Percentiles rank a stretch among this genome's conserved stretches.
phyloP scores from a whole-genome alignment of 2,888 invertebrate species.

The Hydroisotoma schaefferi region DNA sequence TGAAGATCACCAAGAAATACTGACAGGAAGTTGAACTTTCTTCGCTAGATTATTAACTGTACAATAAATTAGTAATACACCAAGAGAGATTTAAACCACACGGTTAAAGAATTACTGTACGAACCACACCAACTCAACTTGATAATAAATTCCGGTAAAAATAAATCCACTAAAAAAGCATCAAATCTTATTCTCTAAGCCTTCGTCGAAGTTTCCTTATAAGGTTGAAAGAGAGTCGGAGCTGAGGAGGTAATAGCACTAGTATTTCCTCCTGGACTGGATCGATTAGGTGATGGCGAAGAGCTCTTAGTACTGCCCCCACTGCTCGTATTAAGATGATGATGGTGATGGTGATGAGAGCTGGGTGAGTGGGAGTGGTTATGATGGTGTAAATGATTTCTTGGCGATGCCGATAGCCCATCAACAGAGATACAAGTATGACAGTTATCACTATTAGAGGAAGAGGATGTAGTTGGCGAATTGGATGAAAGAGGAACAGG shows the following conservation, averaged over 20 bases:
- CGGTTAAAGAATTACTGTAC: background rate
- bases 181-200: no score
- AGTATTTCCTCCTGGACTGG: slow-evolving; percentile 41
- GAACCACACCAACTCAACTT: no score
- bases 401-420: slow-evolving; percentile 24
- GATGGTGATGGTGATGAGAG: slow-evolving; percentile 32
- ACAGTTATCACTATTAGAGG: slow-evolving; percentile 38
- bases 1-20: background rate
- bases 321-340: slow-evolving; percentile 36
- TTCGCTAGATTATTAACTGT: background rate
- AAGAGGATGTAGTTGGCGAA: slow-evolving; percentile 43
- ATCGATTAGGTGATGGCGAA: slow-evolving; percentile 50
- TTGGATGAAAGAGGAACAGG: slow-evolving; percentile 46
- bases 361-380: slow-evolving; percentile 27
- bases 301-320: slow-evolving; percentile 36
- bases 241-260: slow-evolving; percentile 49
- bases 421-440: slow-evolving; percentile 47
- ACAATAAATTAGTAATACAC: background rate
- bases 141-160: no score
- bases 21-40: slow-evolving; percentile 1
- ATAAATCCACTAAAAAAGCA: no score
- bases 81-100: background rate
- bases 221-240: slow-evolving; percentile 72
- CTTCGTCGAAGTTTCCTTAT: slow-evolving; percentile 56
- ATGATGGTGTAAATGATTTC: slow-evolving; percentile 18